Conservation (phyloP, 2,113 vertebrate genomes). For the Chaetodon auriga region DNA sequence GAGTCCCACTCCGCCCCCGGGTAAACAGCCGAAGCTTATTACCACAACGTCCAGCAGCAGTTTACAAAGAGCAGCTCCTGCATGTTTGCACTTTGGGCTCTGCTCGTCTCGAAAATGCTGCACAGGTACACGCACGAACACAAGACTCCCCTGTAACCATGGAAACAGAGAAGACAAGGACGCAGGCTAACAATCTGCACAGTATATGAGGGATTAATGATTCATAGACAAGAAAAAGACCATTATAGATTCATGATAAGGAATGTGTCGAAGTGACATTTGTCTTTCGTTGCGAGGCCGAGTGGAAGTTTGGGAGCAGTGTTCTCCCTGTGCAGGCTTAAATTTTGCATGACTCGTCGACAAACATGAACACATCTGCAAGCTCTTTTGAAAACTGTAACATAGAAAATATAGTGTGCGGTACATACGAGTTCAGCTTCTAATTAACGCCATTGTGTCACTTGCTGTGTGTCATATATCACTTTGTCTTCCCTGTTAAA, state of each 20-base stretch:
- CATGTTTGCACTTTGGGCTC: background rate
- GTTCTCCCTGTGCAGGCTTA: background rate
- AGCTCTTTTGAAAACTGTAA: background rate
- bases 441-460: background rate
- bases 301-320: background rate
- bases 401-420: background rate
- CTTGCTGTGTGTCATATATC: background rate
- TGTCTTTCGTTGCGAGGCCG: background rate
- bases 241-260: background rate
- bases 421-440: background rate
- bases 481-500: background rate
- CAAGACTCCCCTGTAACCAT: constrained; percentile 30
- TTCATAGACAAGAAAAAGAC: background rate
- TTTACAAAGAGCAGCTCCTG: constrained; percentile 20
- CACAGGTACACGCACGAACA: constrained; percentile 5
- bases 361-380: background rate
- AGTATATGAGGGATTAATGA: constrained; percentile 25
- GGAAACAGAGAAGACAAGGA: constrained; percentile 26
- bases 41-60: constrained; percentile 31
- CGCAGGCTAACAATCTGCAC: background rate
- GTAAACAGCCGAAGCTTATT: constrained; percentile 21
- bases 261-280: background rate
- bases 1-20: constrained; percentile 7
- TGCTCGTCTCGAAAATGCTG: background rate
- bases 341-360: background rate